Conservation (phyloP, 2,888 invertebrate genomes). For the Pristionchus maxplancki region DNA sequence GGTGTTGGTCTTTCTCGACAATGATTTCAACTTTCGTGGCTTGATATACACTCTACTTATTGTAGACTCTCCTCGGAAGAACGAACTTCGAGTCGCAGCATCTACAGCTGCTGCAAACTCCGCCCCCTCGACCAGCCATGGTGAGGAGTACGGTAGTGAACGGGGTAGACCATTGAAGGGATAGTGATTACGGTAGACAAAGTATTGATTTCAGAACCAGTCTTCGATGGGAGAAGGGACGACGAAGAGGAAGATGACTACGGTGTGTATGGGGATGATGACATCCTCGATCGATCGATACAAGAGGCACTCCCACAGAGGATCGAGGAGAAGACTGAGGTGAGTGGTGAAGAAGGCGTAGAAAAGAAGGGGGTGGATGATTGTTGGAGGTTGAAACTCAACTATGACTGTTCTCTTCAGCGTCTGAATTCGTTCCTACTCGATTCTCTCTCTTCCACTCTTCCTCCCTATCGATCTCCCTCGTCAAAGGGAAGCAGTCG, state of each 20-base stretch:
- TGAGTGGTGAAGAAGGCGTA: neutral
- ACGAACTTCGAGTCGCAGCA: neutral
- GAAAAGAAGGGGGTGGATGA: neutral
- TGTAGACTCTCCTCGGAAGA: neutral
- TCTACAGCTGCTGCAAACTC: neutral
- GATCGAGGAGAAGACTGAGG: neutral
- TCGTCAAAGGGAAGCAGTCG: conserved; percentile 34
- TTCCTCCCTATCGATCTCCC: conserved; percentile 39
- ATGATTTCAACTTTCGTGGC: neutral
- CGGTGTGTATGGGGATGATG: conserved; percentile 38
- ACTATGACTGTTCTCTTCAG: neutral
- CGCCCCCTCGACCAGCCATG: conserved; percentile 28
- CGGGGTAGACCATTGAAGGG: neutral
- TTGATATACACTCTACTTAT: neutral
- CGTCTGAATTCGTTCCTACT: neutral
- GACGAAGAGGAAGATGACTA: conserved; percentile 47
- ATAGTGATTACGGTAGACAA: neutral
- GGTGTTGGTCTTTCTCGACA: neutral
- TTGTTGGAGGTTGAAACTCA: neutral
- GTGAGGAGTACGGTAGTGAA: neutral
- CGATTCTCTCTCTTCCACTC: conserved; percentile 27
- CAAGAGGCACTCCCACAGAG: conserved; percentile 23
- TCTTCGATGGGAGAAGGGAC: neutral
- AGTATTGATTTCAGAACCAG: neutral
- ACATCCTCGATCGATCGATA: conserved; percentile 40